Evolutionary conservation across 2,888 invertebrate species (phyloP), one percentile per base, ranked within the genome.

Genomic region (Pyrocoelia pectoralis): DNA sequence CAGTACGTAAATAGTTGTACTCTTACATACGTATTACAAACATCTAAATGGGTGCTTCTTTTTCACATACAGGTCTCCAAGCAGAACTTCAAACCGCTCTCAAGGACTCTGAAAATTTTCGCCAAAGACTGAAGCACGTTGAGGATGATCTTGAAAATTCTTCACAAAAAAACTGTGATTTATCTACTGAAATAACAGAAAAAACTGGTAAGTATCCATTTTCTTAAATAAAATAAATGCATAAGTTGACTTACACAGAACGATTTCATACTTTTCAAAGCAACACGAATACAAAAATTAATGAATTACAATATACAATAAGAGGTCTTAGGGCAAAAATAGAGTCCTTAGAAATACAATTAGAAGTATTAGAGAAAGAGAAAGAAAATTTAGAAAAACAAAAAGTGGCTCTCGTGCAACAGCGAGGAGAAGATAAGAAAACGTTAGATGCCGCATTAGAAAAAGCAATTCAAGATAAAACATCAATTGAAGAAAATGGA

Each of bases 71-170:
- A 89, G 89, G 87, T 62, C 79, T 89, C 70, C 87, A 89, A 82
- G 84, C 86, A 72, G 88, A 89, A 73, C 78, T 89, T 13, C 85
- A 85, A 67, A 83, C 86, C n/a, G 87, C 89, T 0, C 85, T 86
- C 79, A 89, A 88, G 71, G 89, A 90, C 77, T 86, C 88, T 1
- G 89, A 89, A 74, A 78, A 84, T 68, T 83, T 87, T 18, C 80
- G 86, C 14, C 86, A 87, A 72, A 83, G 86, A 61, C 84, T 89
- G 70, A 81, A 85, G 17, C 84, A 85, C 2, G 75, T 89, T 66
- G 89, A 89, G 75, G 86, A 85, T 17, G 89, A 89, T 67, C 79
- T 89, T 28, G 74, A 83, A 1, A 85, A 84, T 0, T 86, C 87
- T 68, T 84, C 86, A 72, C 81, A 82, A 59, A 86, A 86, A 73